A percentile compares a stretch with the other conserved stretches of the same genome.
Evolutionary conservation across 2,888 invertebrate genomes (phyloP).

Genomic region (Dynastes hyllus): DNA sequence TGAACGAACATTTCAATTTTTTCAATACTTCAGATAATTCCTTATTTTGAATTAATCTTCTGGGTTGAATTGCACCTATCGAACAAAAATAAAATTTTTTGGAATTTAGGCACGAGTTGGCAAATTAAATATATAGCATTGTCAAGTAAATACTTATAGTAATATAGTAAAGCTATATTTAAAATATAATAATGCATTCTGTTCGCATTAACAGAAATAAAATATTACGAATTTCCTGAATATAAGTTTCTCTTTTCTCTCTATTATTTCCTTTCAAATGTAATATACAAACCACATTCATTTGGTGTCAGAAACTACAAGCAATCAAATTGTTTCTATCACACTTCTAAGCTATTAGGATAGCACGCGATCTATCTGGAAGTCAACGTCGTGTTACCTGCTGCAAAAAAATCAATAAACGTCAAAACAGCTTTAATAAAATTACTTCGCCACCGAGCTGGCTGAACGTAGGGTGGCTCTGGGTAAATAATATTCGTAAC

Average conservation of each 20-base stretch:
- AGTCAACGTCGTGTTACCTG: not conserved
- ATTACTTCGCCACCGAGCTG: not conserved
- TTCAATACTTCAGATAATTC: no score
- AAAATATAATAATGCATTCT: no score
- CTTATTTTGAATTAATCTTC: no score
- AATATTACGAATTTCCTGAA: not conserved
- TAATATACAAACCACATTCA: not conserved
- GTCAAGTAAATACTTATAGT: no score
- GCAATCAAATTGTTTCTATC: not conserved
- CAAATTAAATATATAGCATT: no score
- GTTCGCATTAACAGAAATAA: no score
- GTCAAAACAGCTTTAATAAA: slow-evolving; percentile 19
- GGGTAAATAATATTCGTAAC: not conserved
- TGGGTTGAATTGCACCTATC: no score
- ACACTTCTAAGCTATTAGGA: not conserved
- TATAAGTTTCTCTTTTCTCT: not conserved
- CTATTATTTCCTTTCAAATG: not conserved
- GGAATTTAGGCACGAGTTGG: no score
- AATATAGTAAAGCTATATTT: no score
- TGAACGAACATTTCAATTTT: no score
- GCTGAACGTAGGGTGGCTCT: slow-evolving; percentile 3
- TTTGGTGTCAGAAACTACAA: slow-evolving; percentile 11
- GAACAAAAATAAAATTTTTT: no score
- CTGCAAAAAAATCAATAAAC: slow-evolving; percentile 18
- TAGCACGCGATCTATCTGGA: slow-evolving; percentile 5